phyloP scores from a whole-genome alignment of 2,113 vertebrate genomes.

The Lampris incognitus region DNA sequence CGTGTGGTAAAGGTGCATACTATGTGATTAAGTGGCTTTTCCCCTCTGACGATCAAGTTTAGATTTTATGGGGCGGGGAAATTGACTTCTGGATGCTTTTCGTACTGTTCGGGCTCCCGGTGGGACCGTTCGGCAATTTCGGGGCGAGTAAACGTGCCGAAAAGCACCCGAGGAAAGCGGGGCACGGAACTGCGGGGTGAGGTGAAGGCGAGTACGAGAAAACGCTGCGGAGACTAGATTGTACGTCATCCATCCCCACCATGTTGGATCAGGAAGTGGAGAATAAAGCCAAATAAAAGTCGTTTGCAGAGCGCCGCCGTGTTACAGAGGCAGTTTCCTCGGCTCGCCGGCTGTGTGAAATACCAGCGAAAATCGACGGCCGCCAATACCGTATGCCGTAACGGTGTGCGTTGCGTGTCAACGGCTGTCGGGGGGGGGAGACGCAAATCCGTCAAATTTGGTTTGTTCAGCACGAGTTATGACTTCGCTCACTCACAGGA shows the following conservation, averaged over 20 bases:
- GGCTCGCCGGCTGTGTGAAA: conserved; percentile 20
- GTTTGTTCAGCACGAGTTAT: conserved; percentile 75
- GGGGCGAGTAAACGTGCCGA: too few relatives aligned
- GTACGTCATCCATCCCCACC: conserved; percentile 88
- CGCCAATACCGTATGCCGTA: too few relatives aligned
- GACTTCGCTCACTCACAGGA: conserved; percentile 92
- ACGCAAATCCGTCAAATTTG: conserved; percentile 36
- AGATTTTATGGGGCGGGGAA: too few relatives aligned
- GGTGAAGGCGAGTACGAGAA: conserved; percentile 34
- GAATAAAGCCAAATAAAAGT: conserved; percentile 57
- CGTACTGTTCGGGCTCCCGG: too few relatives aligned
- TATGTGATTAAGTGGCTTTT: background rate
- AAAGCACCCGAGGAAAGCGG: too few relatives aligned
- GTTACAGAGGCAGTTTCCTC: conserved; percentile 52
- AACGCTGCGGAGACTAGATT: conserved; percentile 40
- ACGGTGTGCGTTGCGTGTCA: too few relatives aligned
- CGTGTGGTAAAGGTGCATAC: conserved; percentile 34
- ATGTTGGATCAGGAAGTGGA: conserved; percentile 87
- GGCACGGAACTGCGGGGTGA: too few relatives aligned
- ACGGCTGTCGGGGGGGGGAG: background rate
- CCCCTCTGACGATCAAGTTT: too few relatives aligned
- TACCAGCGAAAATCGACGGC: too few relatives aligned
- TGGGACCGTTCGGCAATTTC: too few relatives aligned
- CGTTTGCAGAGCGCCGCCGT: conserved; percentile 36
- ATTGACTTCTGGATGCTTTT: too few relatives aligned